A percentile compares a stretch with the other conserved stretches of the same genome.
phyloP scores from a whole-genome alignment of 1,140 invertebrate species.

The Aleiodes sp. region DNA sequence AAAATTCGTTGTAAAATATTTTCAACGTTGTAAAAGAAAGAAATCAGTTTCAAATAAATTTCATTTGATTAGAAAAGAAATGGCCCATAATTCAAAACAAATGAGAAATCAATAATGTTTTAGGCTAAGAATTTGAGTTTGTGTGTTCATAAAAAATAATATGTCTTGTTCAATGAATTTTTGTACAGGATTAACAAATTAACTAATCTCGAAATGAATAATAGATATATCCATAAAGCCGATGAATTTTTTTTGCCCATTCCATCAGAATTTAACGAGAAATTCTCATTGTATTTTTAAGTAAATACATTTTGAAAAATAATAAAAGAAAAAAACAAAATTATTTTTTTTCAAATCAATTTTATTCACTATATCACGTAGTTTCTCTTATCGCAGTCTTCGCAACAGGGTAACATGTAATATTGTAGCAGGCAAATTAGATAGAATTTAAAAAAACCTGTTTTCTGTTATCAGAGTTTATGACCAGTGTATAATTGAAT shows the following conservation, averaged over 20 bases:
- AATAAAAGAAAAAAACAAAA: constrained; percentile 35
- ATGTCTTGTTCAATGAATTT: constrained; percentile 49
- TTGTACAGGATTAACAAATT: constrained; percentile 51
- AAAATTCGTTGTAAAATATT: constrained; percentile 40
- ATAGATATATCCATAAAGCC: constrained; percentile 40
- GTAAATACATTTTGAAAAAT: constrained; percentile 57
- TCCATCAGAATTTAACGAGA: constrained; percentile 50
- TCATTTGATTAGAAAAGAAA: constrained; percentile 38
- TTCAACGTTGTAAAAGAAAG: constrained; percentile 25
- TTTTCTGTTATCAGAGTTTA: no score
- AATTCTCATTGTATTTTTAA: constrained; percentile 57
- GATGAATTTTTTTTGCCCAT: constrained; percentile 49
- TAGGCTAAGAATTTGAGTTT: constrained; percentile 54
- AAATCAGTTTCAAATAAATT: constrained; percentile 34
- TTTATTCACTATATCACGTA: no score
- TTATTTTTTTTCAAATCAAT: no score
- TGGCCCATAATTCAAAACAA: background rate
- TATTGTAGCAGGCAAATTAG: no score
- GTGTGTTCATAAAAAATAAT: constrained; percentile 48
- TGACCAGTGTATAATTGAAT: no score
- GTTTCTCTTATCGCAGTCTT: no score
- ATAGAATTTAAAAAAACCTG: no score
- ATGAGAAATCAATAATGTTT: constrained; percentile 36
- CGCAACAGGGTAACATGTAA: no score
- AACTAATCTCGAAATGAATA: constrained; percentile 45